These are phyloP conservation scores for Mus spretus DNA, from an alignment of 2,797 vertebrate genomes.

Conservation along the genomic window DNA sequence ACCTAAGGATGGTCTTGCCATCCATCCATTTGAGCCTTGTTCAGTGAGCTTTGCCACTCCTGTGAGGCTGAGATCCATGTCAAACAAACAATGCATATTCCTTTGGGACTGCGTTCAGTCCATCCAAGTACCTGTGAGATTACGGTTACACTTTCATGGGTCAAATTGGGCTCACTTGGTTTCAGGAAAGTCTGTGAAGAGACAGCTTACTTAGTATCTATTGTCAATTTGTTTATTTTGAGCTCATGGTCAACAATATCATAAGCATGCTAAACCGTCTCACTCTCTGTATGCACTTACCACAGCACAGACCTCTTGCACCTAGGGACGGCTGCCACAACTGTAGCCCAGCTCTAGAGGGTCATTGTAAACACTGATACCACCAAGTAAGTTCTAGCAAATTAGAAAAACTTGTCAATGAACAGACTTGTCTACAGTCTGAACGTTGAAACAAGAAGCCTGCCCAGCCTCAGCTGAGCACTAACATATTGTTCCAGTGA, in stretches of 20 bases:
- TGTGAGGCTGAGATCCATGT: background rate
- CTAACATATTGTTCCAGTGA: fast-evolving
- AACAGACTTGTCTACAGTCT: background rate
- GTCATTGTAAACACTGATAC: background rate
- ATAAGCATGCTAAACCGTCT: background rate
- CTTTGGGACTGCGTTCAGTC: background rate
- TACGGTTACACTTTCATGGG: background rate
- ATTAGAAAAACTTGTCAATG: background rate
- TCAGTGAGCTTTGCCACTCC: background rate
- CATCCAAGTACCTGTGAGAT: background rate
- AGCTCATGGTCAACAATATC: background rate
- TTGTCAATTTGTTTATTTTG: background rate
- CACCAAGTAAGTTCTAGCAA: background rate
- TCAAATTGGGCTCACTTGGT: background rate
- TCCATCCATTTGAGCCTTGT: background rate
- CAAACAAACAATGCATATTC: background rate
- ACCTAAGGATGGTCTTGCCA: background rate
- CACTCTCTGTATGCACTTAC: no score
- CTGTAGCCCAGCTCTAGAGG: background rate
- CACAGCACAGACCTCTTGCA: background rate
- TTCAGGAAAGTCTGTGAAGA: background rate
- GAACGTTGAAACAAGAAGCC: background rate
- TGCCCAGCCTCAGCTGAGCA: background rate
- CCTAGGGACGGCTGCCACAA: background rate
- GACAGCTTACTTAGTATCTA: background rate